Evolutionary conservation across 2,888 invertebrate genomes (phyloP), one percentile per base, ranked within the genome.

Genomic region (Caenorhabditis japonica): DNA sequence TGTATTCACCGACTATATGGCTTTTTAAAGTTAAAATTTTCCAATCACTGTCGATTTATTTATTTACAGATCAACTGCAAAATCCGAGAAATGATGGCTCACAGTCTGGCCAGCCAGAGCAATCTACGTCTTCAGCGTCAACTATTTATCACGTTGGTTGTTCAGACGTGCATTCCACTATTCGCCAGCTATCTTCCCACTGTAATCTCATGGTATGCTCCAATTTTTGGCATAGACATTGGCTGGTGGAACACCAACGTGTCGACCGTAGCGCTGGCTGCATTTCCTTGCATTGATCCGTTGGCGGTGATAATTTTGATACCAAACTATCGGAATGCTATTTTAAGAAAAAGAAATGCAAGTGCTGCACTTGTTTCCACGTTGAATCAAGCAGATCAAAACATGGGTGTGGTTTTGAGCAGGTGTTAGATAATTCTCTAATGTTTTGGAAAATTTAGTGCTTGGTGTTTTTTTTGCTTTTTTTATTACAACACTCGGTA

Each of bases 91-190:
- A 30, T 60, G 7, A 60, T 39, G 33, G 30, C 51, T 30, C 23
- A 60, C n/a, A 34, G 23, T 13, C 19, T 25, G 0, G 10, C 52
- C 36, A 61, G 61, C 23, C 15, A 38, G 19, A 44, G 19, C 0
- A 44, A 44, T 19, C 19, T 61, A 0, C 33, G 47, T n/a, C 36
- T 61, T 19, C 61, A 61, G 27, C 19, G 44, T 5, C 61, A 61
- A n/a, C 23, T 61, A 1, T 61, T 61, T n/a, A 0, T 27, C 5
- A 61, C 61, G 0, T 34, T 61, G 10, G 36, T 52, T 7, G 44
- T 61, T 15, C 70, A 70, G 55, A 70, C 70, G 3, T 33, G 55
- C 38, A 70, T 70, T 33, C 70, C 70, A 15, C 55, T 60, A 13
- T 17, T 41, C 19, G 56, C 49, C 27, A 56, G 61, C 15, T 70